Evolutionary conservation across 1,140 invertebrate species (phyloP).

Genomic region (Parapsyche elsis): DNA sequence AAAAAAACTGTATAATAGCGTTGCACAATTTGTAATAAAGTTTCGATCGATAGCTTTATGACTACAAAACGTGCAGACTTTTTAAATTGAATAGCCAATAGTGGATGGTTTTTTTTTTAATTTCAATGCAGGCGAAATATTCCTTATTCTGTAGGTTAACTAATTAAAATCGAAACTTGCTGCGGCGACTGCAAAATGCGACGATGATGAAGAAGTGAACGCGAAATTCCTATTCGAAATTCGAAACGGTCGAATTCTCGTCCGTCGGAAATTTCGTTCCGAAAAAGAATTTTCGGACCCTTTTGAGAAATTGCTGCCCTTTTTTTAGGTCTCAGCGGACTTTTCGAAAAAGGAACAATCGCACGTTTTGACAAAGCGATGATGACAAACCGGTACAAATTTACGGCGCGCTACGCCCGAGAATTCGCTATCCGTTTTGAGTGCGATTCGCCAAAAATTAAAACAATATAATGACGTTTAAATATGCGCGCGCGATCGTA

Average conservation of each 20-base stretch:
- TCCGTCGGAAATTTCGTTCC: conserved; percentile 32
- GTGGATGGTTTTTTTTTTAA: too few relatives aligned
- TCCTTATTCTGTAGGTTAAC: neutral
- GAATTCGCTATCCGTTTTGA: conserved; percentile 6
- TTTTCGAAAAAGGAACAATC: conserved; percentile 35
- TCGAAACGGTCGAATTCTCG: conserved; percentile 39
- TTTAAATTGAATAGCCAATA: too few relatives aligned
- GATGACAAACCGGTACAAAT: conserved; percentile 36
- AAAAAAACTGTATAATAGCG: too few relatives aligned
- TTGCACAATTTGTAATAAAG: too few relatives aligned
- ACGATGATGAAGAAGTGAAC: conserved; percentile 45
- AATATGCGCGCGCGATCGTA: neutral
- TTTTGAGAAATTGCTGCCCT: conserved; percentile 39
- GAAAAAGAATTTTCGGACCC: conserved; percentile 42
- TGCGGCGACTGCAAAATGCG: neutral
- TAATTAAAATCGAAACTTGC: neutral
- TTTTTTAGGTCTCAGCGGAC: conserved; percentile 17
- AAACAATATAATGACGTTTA: neutral
- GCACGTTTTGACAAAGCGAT: conserved; percentile 29
- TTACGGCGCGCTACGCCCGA: conserved; percentile 11
- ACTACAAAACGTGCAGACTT: too few relatives aligned
- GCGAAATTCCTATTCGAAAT: conserved; percentile 42
- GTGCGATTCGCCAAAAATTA: neutral
- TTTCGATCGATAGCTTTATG: too few relatives aligned
- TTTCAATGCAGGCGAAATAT: too few relatives aligned